Conservation (phyloP, 2,797 vertebrate genomes). For the Leptatherina wallacei region DNA sequence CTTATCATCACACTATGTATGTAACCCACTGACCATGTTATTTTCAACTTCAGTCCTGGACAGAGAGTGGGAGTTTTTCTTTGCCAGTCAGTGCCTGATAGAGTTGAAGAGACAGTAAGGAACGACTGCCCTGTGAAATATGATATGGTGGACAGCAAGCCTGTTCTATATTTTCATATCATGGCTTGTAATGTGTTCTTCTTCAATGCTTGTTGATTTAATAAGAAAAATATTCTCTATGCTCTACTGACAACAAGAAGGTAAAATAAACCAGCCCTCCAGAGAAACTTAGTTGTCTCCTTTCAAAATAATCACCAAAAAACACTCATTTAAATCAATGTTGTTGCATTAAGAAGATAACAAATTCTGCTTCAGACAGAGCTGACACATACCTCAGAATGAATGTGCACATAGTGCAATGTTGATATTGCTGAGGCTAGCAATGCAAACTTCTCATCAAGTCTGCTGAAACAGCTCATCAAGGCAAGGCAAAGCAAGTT, state of each 20-base stretch:
- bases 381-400: too few species aligned
- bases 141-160: conserved; percentile 29
- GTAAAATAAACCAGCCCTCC: background rate
- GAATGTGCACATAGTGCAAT: too few species aligned
- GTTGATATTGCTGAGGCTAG: too few species aligned
- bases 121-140: conserved; percentile 58
- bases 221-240: background rate
- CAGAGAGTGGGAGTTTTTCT: conserved; percentile 72
- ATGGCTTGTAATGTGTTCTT: background rate
- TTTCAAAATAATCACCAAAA: background rate
- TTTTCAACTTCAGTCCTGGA: conserved; percentile 71
- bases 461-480: too few species aligned
- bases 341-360: too few species aligned
- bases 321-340: too few species aligned
- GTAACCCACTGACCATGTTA: conserved; percentile 58
- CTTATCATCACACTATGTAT: conserved; percentile 41
- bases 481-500: too few species aligned
- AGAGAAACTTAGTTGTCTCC: background rate
- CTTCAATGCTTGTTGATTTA: background rate
- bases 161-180: conserved; percentile 39
- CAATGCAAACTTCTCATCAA: too few species aligned
- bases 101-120: conserved; percentile 71
- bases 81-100: conserved; percentile 64
- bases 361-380: too few species aligned
- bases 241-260: background rate